Conservation (phyloP, 2,113 vertebrate species). For the Alosa alosa region DNA sequence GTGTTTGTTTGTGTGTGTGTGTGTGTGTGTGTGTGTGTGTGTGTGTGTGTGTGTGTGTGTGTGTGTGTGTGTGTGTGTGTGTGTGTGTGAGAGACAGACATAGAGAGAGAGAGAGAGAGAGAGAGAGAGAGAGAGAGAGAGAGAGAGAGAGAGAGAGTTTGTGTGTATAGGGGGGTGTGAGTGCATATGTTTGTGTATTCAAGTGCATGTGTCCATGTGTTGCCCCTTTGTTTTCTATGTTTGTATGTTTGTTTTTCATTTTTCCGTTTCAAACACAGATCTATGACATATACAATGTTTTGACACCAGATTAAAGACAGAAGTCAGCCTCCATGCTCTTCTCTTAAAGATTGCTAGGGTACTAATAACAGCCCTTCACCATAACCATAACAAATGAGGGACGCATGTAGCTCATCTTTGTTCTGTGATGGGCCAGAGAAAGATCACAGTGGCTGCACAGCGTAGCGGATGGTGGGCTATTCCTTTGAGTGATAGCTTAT, state of each 20-base stretch:
- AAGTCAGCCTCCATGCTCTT: too few species aligned
- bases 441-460: not conserved
- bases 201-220: not conserved
- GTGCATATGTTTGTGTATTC: not conserved
- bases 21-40: not conserved
- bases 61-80: not conserved
- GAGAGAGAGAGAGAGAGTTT: not conserved
- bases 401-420: not conserved
- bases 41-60: not conserved
- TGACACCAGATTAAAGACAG: not conserved
- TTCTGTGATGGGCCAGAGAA: not conserved
- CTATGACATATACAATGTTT: too few species aligned
- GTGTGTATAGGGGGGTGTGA: not conserved
- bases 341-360: too few species aligned
- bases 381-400: not conserved
- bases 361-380: too few species aligned
- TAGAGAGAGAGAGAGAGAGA: too few species aligned
- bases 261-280: not conserved
- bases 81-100: not conserved
- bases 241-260: not conserved
- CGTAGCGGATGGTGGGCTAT: not conserved
- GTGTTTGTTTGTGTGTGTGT: not conserved
- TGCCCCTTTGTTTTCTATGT: not conserved
- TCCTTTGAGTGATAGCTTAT: not conserved
- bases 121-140: too few species aligned